phyloP scores from a whole-genome alignment of 2,113 vertebrate genomes.

The Hemiprocne comata region DNA sequence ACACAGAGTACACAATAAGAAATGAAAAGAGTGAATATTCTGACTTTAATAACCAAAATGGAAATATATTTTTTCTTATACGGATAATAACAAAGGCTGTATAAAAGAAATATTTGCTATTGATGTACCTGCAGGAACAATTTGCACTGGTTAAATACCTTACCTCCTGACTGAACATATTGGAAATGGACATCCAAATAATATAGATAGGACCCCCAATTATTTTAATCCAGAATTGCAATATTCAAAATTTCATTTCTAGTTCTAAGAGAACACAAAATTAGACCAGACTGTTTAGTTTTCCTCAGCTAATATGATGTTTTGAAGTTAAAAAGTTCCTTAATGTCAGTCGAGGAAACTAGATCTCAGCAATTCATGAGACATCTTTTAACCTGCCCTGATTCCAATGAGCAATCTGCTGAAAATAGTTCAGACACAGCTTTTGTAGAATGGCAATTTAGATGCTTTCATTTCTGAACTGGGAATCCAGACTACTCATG shows the following conservation, averaged over 20 bases:
- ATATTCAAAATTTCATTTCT: neutral
- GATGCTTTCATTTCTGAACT: slow-evolving; percentile 15
- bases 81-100: neutral
- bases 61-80: neutral
- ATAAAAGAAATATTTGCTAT: neutral
- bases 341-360: neutral
- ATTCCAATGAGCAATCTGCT: slow-evolving; percentile 15
- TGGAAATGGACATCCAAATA: neutral
- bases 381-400: neutral
- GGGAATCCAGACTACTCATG: slow-evolving; percentile 24
- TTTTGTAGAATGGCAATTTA: slow-evolving; percentile 43
- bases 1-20: neutral
- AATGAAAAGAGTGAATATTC: neutral
- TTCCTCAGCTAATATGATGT: neutral
- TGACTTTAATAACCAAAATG: neutral
- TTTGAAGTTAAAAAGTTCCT: neutral
- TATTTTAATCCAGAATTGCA: neutral
- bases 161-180: neutral
- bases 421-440: slow-evolving; percentile 9
- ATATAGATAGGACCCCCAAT: neutral
- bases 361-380: neutral
- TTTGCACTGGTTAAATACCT: neutral
- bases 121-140: neutral
- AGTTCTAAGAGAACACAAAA: neutral
- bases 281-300: neutral